A percentile compares a stretch with the other conserved stretches of the same genome.
Conservation (phyloP, 1,140 invertebrate species). For the Papilio machaon region DNA sequence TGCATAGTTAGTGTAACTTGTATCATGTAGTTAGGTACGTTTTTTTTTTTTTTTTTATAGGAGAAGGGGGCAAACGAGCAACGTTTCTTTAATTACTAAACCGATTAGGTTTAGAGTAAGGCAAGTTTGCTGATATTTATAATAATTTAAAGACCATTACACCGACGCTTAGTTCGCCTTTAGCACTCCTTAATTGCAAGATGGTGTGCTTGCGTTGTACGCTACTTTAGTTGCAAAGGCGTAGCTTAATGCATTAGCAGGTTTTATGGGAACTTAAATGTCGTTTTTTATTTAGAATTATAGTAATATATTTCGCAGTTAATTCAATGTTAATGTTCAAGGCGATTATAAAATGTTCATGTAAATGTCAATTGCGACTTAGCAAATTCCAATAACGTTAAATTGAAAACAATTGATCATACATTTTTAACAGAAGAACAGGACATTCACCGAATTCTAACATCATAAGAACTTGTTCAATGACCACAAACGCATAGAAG, state of each 20-base stretch:
- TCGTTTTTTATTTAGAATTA: background rate
- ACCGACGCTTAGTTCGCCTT: conserved; percentile 35
- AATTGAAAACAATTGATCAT: background rate
- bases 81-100: conserved; percentile 48
- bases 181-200: conserved; percentile 41
- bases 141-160: conserved; percentile 52
- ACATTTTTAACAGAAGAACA: background rate
- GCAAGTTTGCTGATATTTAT: conserved; percentile 44
- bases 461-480: background rate
- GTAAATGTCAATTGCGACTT: background rate
- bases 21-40: conserved; percentile 25
- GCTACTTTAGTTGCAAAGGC: conserved; percentile 16
- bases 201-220: conserved; percentile 26
- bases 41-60: too few relatives aligned
- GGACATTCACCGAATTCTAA: conserved; percentile 4
- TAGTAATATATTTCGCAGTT: background rate
- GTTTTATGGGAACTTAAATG: conserved; percentile 1
- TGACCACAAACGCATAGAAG: background rate
- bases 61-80: too few relatives aligned
- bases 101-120: conserved; percentile 44
- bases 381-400: background rate
- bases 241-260: conserved; percentile 11
- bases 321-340: background rate
- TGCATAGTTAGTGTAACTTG: conserved; percentile 27
- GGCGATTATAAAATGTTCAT: background rate